These are phyloP conservation scores for Drosophila micromelanica DNA, from an alignment of 1,140 invertebrate genomes.

Conservation along the genomic window DNA sequence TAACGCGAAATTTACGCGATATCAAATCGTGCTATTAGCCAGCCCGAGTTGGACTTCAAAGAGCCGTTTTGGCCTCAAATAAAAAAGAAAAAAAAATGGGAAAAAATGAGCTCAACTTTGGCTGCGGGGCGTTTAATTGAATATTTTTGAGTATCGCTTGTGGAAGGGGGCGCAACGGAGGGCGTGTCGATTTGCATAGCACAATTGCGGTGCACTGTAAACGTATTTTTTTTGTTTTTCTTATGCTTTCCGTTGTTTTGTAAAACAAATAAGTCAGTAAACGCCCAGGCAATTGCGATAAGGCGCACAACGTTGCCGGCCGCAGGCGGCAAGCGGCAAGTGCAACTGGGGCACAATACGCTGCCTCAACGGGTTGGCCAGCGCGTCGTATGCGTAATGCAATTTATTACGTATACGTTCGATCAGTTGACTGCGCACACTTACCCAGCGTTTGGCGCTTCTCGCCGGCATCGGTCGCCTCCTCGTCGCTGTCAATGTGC, in stretches of 20 bases:
- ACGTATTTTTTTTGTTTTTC: background rate
- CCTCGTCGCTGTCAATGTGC: constrained; percentile 90
- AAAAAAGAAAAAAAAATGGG: background rate
- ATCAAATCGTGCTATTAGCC: constrained; percentile 49
- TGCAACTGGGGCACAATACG: constrained; percentile 21
- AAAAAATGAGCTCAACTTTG: constrained; percentile 53
- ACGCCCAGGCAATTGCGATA: constrained; percentile 67
- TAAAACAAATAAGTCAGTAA: constrained; percentile 67
- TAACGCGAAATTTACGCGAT: constrained; percentile 59
- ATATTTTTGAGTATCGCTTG: constrained; percentile 49
- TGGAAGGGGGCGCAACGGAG: background rate
- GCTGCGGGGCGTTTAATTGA: constrained; percentile 80
- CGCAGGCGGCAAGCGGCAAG: constrained; percentile 5
- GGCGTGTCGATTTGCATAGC: constrained; percentile 58
- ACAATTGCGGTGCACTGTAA: constrained; percentile 20
- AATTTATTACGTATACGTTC: constrained; percentile 66
- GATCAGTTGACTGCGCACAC: constrained; percentile 29
- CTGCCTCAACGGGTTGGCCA: background rate
- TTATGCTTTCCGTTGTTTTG: background rate
- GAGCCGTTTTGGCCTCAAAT: constrained; percentile 35
- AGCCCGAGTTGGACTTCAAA: constrained; percentile 55
- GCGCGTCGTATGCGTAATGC: constrained; percentile 69
- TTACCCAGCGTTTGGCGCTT: constrained; percentile 77
- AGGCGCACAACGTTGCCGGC: constrained; percentile 18
- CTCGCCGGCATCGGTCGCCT: constrained; percentile 86